Conservation (phyloP, 2,113 vertebrate genomes). For the Circaetus cinerascens region DNA sequence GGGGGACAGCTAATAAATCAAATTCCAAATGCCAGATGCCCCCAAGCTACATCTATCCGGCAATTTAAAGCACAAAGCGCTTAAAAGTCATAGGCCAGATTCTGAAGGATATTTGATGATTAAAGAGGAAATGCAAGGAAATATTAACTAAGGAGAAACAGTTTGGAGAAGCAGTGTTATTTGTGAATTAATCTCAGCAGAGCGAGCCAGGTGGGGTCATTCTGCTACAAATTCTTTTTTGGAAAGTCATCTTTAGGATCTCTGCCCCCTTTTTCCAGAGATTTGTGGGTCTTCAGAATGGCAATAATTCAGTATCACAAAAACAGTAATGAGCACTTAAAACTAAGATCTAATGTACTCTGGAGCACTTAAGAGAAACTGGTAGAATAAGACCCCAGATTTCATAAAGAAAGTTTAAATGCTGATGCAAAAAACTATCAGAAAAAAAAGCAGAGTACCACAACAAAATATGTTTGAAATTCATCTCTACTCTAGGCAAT, state of each 20-base stretch:
- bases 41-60: background rate
- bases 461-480: background rate
- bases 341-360: background rate
- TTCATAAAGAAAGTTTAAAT: background rate
- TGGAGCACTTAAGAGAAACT: background rate
- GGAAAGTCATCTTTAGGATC: background rate
- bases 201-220: background rate
- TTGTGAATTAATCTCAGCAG: background rate
- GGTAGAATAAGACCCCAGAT: background rate
- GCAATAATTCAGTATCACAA: background rate
- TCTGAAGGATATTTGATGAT: background rate
- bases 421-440: background rate
- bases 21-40: background rate
- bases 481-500: background rate
- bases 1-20: background rate
- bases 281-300: background rate
- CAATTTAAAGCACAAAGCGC: background rate
- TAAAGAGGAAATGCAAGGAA: background rate
- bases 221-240: background rate
- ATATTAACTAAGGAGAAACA: accelerated
- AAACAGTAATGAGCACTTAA: background rate
- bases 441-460: background rate
- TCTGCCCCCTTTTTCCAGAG: background rate
- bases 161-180: background rate
- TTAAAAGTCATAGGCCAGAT: background rate